Evolutionary conservation across 2,113 vertebrate species (phyloP).

Genomic region (Pao palembangensis): DNA sequence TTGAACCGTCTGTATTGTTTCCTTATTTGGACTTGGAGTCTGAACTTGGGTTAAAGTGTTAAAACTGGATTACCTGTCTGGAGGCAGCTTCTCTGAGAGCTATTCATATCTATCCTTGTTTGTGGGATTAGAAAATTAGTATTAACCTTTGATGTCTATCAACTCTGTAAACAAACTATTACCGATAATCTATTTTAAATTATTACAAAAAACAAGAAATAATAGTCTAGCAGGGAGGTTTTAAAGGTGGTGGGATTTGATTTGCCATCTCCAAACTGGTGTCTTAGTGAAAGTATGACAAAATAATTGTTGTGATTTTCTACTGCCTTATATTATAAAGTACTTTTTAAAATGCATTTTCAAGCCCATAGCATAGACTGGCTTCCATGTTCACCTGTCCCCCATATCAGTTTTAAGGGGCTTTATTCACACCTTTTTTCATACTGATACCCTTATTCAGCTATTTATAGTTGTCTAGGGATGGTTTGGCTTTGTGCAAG

Average conservation of each 20-base stretch:
- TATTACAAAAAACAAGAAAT: neutral
- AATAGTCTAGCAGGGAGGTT: too few species aligned
- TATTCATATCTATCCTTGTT: conserved; percentile 46
- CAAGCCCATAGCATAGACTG: too few species aligned
- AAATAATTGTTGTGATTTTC: too few species aligned
- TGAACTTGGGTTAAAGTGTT: conserved; percentile 39
- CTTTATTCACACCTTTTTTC: too few species aligned
- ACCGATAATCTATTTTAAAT: neutral
- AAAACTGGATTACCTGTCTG: conserved; percentile 64
- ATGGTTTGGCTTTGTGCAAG: conserved; percentile 14
- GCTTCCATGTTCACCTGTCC: too few species aligned
- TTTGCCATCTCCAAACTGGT: too few species aligned
- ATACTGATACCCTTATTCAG: too few species aligned
- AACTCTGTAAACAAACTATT: neutral
- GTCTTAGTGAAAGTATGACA: too few species aligned
- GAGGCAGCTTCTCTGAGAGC: conserved; percentile 22
- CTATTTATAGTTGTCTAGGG: conserved; percentile 15
- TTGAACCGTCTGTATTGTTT: conserved; percentile 6
- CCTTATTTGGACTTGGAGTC: conserved; percentile 20
- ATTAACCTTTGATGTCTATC: neutral
- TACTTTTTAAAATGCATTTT: too few species aligned
- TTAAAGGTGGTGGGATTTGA: too few species aligned
- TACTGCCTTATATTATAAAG: too few species aligned
- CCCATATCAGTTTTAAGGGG: neutral
- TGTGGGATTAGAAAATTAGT: conserved; percentile 9